Base-by-base conservation (phyloP, 2,797 vertebrate genomes). In the Myotis myotis region DNA sequence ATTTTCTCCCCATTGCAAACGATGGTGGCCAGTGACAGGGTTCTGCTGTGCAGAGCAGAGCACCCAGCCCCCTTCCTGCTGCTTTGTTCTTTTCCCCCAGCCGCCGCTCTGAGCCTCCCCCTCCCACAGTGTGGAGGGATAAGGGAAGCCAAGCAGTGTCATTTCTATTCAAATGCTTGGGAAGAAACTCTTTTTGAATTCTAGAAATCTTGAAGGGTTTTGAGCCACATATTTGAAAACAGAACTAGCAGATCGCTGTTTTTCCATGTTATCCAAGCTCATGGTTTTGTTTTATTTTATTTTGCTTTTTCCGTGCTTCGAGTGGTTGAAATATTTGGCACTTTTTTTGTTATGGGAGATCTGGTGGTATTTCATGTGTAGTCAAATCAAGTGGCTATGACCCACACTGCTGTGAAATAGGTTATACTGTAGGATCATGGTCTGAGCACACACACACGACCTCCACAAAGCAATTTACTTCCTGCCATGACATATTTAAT, bases 401-500 rank as follows among this genome's bases (percentile, higher is more conserved):
- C 22, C 44, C 10, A 11, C 36, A 3, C 0, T 30, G 36, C 15
- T 78, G 51, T 33, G 33, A 44, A 86, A 71, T 19, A 83, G 47
- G 25, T 47, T 44, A n/a, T 2, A 2, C n/a, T 13, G n/a, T 4
- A 62, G 82, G 12, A 10, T 36, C 13, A 9, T 0, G 8, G 11
- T 22, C 44, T 9, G 28, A n/a, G 70, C 41, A 51, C 75, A 60
- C 81, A 72, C 38, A 66, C 25, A 16, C 0, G 1, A 3, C 60
- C 64, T 91, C 86, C 92, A 82, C 55, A 74, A 33, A 95, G 41
- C 47, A 66, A 62, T 91, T 78, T 47, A 84, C 33, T 87, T 93
- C 75, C 76, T 3, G 57, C 84, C 72, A 36, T 47, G 49, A 36
- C 41, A 72, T 55, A 33, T 38, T 81, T 47, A 36, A 47, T 55